Conservation (phyloP, 1,140 invertebrate species). For the Rhopalosiphum padi region DNA sequence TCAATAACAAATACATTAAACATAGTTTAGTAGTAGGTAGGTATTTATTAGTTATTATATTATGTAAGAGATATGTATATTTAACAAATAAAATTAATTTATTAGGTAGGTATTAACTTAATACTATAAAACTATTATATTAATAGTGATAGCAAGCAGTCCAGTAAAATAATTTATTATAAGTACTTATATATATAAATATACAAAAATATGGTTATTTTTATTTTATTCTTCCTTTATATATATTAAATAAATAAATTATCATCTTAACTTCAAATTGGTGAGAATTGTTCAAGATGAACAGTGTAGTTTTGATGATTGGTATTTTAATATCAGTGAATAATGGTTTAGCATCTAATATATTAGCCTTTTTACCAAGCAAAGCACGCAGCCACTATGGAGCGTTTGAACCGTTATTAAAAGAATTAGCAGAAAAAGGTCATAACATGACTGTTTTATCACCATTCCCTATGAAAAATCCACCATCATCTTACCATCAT, state of each 20-base stretch:
- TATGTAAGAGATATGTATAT: background rate
- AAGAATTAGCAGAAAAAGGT: constrained; percentile 60
- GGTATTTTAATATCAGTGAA: background rate
- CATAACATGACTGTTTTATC: constrained; percentile 61
- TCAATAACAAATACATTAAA: background rate
- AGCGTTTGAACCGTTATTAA: constrained; percentile 55
- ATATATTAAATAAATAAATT: background rate
- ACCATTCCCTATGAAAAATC: constrained; percentile 58
- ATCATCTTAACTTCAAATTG: background rate
- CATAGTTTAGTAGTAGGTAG: too few species aligned
- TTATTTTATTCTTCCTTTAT: background rate
- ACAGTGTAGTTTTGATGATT: background rate
- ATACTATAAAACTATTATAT: too few species aligned
- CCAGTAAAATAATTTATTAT: background rate
- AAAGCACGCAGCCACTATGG: constrained; percentile 60
- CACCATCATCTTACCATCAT: constrained; percentile 58
- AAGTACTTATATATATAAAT: background rate
- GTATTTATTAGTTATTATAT: too few species aligned
- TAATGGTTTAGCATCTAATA: constrained; percentile 33
- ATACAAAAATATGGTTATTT: background rate
- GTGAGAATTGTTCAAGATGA: background rate
- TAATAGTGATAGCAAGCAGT: background rate
- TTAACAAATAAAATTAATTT: background rate
- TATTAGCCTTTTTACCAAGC: constrained; percentile 59
- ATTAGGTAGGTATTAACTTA: background rate